These are phyloP conservation scores for Mechanitis messenoides DNA, from an alignment of 2,888 invertebrate species.

Conservation along the genomic window DNA sequence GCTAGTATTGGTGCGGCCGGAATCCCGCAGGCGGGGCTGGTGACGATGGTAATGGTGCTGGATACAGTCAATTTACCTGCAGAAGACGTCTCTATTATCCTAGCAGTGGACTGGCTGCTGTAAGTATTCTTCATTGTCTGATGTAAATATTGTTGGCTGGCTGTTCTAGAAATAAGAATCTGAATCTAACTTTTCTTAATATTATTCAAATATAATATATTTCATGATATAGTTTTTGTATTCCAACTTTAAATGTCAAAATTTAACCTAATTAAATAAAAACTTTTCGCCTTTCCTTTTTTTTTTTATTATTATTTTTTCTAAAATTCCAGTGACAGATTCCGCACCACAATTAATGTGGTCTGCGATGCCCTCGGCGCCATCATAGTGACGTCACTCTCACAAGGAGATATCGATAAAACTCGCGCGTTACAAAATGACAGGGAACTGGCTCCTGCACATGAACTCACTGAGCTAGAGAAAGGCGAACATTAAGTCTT, in stretches of 20 bases:
- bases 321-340: slow-evolving; percentile 82
- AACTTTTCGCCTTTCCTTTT: not conserved
- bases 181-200: no score
- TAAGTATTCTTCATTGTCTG: slow-evolving; percentile 64
- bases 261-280: not conserved
- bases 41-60: slow-evolving; percentile 96
- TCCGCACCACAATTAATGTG: slow-evolving; percentile 94
- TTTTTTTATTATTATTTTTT: not conserved
- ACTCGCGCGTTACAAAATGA: slow-evolving; percentile 60
- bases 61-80: slow-evolving; percentile 94
- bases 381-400: slow-evolving; percentile 90
- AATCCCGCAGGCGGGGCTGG: slow-evolving; percentile 95
- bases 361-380: slow-evolving; percentile 97
- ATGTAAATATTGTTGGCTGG: no score
- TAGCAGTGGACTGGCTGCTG: slow-evolving; percentile 95
- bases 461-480: slow-evolving; percentile 81
- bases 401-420: slow-evolving; percentile 81
- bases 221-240: no score
- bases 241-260: no score
- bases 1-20: slow-evolving; percentile 98
- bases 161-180: no score
- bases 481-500: slow-evolving; percentile 62
- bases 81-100: slow-evolving; percentile 92
- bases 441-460: slow-evolving; percentile 71
- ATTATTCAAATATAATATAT: no score